Conservation (phyloP, 2,888 invertebrate genomes). For the Acleris laterana region DNA sequence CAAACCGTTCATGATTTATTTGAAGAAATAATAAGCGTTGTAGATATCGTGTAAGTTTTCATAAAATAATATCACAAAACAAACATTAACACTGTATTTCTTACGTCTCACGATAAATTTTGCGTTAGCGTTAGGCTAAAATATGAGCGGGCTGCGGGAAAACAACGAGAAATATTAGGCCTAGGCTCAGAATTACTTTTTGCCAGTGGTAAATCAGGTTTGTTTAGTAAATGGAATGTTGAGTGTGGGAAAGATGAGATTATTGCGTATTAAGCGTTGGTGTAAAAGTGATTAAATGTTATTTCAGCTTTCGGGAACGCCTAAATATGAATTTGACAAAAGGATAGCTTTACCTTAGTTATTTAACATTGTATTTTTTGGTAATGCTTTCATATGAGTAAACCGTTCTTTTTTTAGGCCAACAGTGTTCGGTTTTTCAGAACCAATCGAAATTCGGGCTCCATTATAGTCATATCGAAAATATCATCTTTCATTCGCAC, state of each 20-base stretch:
- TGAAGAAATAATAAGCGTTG: too few relatives aligned
- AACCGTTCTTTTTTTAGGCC: too few relatives aligned
- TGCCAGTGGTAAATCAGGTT: not conserved
- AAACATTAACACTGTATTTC: not conserved
- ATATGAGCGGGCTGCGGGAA: constrained; percentile 8
- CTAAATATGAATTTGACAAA: too few relatives aligned
- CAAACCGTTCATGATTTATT: too few relatives aligned
- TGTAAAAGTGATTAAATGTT: not conserved
- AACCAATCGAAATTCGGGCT: not conserved
- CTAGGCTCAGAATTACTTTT: constrained; percentile 13
- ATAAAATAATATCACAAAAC: too few relatives aligned
- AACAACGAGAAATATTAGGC: constrained; percentile 19
- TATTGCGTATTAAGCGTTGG: not conserved
- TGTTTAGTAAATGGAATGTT: not conserved
- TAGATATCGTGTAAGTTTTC: too few relatives aligned
- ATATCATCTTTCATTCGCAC: constrained; percentile 68
- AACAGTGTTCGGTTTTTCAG: too few relatives aligned
- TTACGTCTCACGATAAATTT: constrained; percentile 15
- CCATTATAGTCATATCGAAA: constrained; percentile 49
- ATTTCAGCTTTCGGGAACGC: too few relatives aligned
- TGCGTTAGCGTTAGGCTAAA: constrained; percentile 14
- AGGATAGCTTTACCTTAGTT: too few relatives aligned
- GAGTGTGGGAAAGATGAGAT: constrained; percentile 4
- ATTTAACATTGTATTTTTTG: too few relatives aligned
- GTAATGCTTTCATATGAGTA: too few relatives aligned